Base-by-base conservation (phyloP, 2,888 invertebrate genomes). In the Tuta absoluta region DNA sequence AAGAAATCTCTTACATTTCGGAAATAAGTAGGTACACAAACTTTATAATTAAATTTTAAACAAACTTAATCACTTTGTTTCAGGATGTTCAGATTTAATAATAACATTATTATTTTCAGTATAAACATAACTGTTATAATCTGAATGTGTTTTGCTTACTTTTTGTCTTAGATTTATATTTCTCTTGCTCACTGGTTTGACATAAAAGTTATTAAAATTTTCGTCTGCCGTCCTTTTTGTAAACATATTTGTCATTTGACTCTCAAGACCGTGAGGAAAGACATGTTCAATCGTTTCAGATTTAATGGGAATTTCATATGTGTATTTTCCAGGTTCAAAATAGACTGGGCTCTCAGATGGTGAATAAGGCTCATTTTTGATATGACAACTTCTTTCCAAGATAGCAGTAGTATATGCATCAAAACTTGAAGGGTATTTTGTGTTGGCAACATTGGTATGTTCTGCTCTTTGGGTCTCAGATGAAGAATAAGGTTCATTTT, bases 31-130 rank as follows among this genome's bases (percentile, higher is more conserved):
- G n/a, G n/a, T n/a, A n/a, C n/a, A n/a, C n/a, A n/a, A n/a, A n/a
- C n/a, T 28, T 28, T 28, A 28, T 28, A 33, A 3, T 10, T 33
- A 8, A 33, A 3, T 33, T 33, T 33, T 8, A 19, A 23, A 57
- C 28, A 17, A 56, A 21, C 56, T 56, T 56, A 19, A 21, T 56
- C 23, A 11, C 65, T 68, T 64, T 68, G 66, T 33, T 33, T 33
- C 33, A 33, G 8, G 33, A 33, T 33, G 10, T 33, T 33, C 33
- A 33, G 33, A 33, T 63, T 68, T 67, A 57, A 67, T 67, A 17
- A 67, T 65, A 21, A 62, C 19, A 33, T n/a, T n/a, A 45, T 17
- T 45, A 17, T 45, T 45, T 45, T 45, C n/a, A 45, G 14, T 17
- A n/a, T 17, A n/a, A n/a, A 45, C 45, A n/a, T 45, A 0, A 45